Evolutionary conservation across 2,797 vertebrate species (phyloP).

Genomic region (Streptopelia turtur): DNA sequence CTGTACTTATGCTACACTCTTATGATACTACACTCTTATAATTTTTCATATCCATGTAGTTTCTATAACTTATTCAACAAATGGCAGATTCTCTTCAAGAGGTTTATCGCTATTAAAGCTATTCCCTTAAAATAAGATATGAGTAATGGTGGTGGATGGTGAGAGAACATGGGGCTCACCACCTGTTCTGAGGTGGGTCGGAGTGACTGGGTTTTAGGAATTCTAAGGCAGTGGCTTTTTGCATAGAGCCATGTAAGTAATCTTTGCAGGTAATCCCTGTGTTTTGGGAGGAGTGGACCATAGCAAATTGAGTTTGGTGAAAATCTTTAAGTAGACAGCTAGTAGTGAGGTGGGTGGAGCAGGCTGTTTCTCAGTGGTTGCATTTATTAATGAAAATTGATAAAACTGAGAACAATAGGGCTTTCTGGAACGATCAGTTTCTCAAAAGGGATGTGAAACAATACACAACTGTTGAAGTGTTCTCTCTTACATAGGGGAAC

Average conservation of each 20-base stretch:
- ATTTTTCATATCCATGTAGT: background rate
- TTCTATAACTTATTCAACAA: background rate
- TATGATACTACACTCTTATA: no score
- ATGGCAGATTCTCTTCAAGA: background rate
- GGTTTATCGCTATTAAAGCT: background rate
- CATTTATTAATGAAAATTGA: background rate
- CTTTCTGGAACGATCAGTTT: background rate
- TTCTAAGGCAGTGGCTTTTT: background rate
- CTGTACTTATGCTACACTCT: background rate
- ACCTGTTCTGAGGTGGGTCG: background rate
- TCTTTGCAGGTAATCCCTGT: background rate
- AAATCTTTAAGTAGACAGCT: slow-evolving; percentile 21
- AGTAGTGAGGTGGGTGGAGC: background rate
- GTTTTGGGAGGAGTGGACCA: background rate
- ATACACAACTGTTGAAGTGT: background rate
- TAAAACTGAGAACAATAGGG: background rate
- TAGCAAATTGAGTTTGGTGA: background rate
- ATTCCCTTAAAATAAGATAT: background rate
- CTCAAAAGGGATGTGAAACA: background rate
- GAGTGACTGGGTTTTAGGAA: background rate
- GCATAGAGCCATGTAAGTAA: background rate
- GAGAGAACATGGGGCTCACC: background rate
- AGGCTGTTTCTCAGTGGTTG: background rate
- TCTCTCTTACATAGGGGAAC: background rate
- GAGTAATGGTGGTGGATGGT: background rate